Conservation (phyloP, 2,113 vertebrate genomes). For the Cephalopterus ornatus region DNA sequence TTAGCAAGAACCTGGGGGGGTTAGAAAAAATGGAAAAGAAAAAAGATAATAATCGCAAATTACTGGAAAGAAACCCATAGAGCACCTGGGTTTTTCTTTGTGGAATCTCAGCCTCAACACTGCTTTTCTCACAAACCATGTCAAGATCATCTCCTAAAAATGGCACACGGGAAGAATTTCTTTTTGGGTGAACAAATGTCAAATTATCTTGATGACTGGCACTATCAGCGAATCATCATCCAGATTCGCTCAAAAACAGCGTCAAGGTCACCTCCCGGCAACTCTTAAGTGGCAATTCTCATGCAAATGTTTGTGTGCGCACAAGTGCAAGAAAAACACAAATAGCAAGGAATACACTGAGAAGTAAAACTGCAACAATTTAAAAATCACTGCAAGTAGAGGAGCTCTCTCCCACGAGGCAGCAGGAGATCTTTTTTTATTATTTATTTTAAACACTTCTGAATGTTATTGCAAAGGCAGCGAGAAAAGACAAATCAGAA, state of each 20-base stretch:
- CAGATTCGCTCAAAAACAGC: neutral
- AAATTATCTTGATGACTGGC: neutral
- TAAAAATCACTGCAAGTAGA: neutral
- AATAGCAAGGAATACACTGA: neutral
- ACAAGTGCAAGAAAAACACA: neutral
- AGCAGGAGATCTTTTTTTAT: neutral
- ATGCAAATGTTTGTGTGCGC: neutral
- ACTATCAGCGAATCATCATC: neutral
- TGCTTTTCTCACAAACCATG: neutral
- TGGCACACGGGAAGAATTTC: neutral
- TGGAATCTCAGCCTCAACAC: neutral
- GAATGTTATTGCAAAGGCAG: neutral
- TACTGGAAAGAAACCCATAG: neutral
- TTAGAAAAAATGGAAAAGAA: neutral
- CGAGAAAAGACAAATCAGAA: constrained; percentile 44
- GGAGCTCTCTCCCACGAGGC: neutral
- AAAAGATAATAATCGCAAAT: neutral
- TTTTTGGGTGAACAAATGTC: neutral
- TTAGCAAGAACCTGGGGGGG: neutral
- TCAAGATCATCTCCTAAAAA: neutral
- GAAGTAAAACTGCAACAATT: neutral
- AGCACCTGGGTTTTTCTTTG: neutral
- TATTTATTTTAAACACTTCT: neutral
- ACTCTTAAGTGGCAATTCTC: neutral
- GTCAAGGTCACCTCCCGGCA: neutral